A percentile compares a stretch with the other conserved stretches of the same genome.
Conservation (phyloP, 2,888 invertebrate genomes). For the Myopa testacea region DNA sequence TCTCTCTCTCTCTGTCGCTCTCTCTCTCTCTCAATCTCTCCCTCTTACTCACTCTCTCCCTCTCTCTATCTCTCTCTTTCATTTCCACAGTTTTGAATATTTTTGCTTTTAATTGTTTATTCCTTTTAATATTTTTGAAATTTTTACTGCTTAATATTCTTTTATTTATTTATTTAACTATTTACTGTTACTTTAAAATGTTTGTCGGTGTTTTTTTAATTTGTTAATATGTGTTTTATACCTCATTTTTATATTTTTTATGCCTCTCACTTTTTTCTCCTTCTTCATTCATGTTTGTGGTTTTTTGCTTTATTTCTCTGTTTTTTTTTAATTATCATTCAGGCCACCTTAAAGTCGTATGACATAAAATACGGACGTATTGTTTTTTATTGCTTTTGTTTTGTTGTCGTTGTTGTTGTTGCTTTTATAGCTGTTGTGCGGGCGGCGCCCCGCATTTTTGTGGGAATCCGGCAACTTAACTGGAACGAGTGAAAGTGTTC, state of each 20-base stretch:
- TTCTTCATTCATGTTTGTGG: background rate
- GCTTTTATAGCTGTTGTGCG: background rate
- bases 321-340: slow-evolving; percentile 12
- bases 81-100: no score
- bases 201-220: no score
- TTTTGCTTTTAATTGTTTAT: background rate
- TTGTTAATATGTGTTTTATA: no score
- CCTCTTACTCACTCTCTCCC: no score
- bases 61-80: no score
- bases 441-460: background rate
- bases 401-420: slow-evolving; percentile 2
- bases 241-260: background rate
- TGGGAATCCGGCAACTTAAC: slow-evolving; percentile 3
- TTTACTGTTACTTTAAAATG: no score
- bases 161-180: no score
- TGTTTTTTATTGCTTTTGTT: background rate
- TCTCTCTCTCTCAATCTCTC: no score
- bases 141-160: background rate
- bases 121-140: background rate
- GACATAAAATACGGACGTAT: no score
- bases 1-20: no score
- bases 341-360: background rate
- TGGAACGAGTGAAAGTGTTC: slow-evolving; percentile 13
- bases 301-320: background rate
- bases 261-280: background rate